These are phyloP conservation scores for Saxidomus purpurata DNA, from an alignment of 1,140 invertebrate species.

Conservation along the genomic window DNA sequence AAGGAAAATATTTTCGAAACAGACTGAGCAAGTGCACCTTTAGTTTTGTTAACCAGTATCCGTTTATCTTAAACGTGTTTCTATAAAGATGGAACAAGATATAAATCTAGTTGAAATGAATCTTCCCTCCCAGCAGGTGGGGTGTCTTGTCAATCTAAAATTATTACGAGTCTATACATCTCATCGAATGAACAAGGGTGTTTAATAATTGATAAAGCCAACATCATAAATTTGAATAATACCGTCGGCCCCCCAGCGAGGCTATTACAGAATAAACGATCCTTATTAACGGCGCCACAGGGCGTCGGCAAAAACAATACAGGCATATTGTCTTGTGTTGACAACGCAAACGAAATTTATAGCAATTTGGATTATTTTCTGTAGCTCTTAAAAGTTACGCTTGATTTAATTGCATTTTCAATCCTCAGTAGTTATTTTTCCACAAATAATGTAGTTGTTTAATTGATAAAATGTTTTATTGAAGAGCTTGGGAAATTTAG, in stretches of 20 bases:
- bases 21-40: no score
- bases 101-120: conserved; percentile 30
- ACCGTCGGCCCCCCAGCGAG: conserved; percentile 7
- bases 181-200: conserved; percentile 28
- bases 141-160: conserved; percentile 8
- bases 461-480: conserved; percentile 15
- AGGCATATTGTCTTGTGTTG: neutral
- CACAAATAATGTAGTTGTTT: neutral
- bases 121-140: conserved; percentile 30
- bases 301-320: conserved; percentile 37
- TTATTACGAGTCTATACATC: conserved; percentile 63
- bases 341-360: conserved; percentile 18
- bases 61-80: neutral
- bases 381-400: neutral
- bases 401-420: conserved; percentile 14
- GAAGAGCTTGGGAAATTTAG: neutral
- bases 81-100: neutral
- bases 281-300: conserved; percentile 31
- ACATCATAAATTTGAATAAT: conserved; percentile 68
- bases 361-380: neutral
- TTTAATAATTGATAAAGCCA: conserved; percentile 61
- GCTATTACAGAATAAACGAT: conserved; percentile 31
- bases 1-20: no score
- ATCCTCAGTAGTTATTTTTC: neutral
- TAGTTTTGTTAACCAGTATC: neutral